phyloP scores from a whole-genome alignment of 1,140 invertebrate genomes.

The Papilio polyxenes region DNA sequence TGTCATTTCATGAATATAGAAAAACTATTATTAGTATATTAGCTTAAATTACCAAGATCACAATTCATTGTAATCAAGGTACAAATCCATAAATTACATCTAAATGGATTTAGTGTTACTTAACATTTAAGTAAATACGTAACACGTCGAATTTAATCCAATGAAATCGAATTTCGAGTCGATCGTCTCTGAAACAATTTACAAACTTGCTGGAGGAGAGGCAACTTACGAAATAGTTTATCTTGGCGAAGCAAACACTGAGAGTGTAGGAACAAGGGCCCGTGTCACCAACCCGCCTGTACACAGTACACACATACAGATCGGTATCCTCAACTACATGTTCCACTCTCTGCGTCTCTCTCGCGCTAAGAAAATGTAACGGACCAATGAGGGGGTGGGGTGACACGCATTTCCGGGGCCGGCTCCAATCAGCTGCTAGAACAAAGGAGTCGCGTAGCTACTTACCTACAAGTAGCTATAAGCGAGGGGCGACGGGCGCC shows the following conservation, averaged over 20 bases:
- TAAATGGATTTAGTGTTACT: not conserved
- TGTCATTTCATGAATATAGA: too few species aligned
- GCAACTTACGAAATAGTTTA: slow-evolving; percentile 71
- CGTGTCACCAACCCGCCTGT: slow-evolving; percentile 71
- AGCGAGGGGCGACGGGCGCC: slow-evolving; percentile 58
- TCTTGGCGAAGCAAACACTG: slow-evolving; percentile 55
- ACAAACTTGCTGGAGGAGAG: slow-evolving; percentile 52
- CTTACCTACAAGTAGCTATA: slow-evolving; percentile 78
- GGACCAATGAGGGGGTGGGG: slow-evolving; percentile 80
- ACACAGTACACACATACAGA: slow-evolving; percentile 70
- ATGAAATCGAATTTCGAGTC: slow-evolving; percentile 63
- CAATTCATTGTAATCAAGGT: not conserved
- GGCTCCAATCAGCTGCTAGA: slow-evolving; percentile 81
- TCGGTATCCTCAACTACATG: slow-evolving; percentile 76
- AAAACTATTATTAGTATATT: too few species aligned
- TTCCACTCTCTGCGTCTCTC: slow-evolving; percentile 74
- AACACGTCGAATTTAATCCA: slow-evolving; percentile 48
- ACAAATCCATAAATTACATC: not conserved
- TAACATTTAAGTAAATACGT: slow-evolving; percentile 23
- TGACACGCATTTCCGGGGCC: slow-evolving; percentile 80
- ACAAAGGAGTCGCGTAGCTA: slow-evolving; percentile 79
- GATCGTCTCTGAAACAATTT: slow-evolving; percentile 64
- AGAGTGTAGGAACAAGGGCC: slow-evolving; percentile 59
- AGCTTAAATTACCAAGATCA: too few species aligned
- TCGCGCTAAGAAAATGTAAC: slow-evolving; percentile 80